Percentiles rank a stretch among this genome's conserved stretches.
phyloP scores from a whole-genome alignment of 2,113 vertebrate genomes.

The Periophthalmus modestus region DNA sequence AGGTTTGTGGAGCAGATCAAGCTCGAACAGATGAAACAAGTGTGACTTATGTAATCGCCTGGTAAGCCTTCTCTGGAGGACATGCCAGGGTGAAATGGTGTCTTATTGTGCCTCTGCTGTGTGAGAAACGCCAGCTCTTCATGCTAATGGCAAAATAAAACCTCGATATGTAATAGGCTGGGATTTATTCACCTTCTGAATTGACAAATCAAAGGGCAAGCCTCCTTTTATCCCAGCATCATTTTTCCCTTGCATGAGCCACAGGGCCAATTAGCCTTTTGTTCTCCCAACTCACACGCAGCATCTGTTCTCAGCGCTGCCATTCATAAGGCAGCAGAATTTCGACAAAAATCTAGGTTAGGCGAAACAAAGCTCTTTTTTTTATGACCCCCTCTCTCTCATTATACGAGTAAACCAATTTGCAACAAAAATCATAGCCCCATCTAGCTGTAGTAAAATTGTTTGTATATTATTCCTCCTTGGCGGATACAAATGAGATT shows the following conservation, averaged over 20 bases:
- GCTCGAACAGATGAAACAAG: conserved; percentile 8
- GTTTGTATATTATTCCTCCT: conserved; percentile 5
- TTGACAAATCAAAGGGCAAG: conserved; percentile 38
- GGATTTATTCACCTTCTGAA: conserved; percentile 40
- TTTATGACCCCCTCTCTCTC: conserved; percentile 9
- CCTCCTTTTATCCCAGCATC: conserved; percentile 23
- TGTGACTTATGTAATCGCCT: background rate
- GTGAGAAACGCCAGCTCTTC: background rate
- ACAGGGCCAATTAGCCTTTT: conserved; percentile 63
- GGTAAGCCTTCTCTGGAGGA: background rate
- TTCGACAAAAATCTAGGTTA: conserved; percentile 18
- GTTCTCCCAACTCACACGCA: conserved; percentile 41
- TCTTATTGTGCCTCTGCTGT: background rate
- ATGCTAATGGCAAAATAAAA: conserved; percentile 35
- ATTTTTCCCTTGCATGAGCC: conserved; percentile 33
- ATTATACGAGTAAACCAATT: conserved; percentile 11
- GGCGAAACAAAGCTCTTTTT: background rate
- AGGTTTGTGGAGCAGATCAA: conserved; percentile 8
- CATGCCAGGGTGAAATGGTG: conserved; percentile 5
- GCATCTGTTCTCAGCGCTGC: conserved; percentile 53
- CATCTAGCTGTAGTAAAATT: conserved; percentile 3
- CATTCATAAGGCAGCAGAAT: conserved; percentile 31
- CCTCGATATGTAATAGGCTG: conserved; percentile 14
- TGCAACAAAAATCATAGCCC: background rate
- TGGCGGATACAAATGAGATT: background rate